These are phyloP conservation scores for Gallinago media DNA, from an alignment of 2,113 vertebrate genomes.

Conservation along the genomic window DNA sequence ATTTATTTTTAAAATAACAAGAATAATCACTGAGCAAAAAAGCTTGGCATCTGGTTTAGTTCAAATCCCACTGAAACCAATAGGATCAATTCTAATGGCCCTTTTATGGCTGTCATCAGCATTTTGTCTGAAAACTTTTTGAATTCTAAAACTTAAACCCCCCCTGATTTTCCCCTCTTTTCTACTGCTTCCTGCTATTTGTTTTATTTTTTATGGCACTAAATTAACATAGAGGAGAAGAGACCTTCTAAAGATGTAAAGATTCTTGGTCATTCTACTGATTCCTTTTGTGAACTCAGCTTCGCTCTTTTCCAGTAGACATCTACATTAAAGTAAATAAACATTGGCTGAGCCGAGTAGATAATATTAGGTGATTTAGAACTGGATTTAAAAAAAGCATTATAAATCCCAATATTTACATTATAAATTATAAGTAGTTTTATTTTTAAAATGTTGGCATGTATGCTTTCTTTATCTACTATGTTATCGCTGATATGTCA, in stretches of 20 bases:
- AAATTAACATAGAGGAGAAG: background rate
- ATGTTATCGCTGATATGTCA: background rate
- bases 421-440: background rate
- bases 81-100: background rate
- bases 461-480: background rate
- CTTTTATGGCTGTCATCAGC: background rate
- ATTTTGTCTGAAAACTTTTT: background rate
- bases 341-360: background rate
- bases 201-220: background rate
- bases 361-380: background rate
- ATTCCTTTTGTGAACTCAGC: background rate
- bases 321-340: background rate
- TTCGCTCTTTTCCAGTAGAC: background rate
- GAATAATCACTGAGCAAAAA: background rate
- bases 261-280: background rate
- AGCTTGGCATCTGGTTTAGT: background rate
- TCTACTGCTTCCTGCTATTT: background rate
- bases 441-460: background rate
- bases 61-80: background rate
- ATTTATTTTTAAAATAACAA: background rate
- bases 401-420: background rate
- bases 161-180: rapidly evolving
- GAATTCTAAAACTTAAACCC: background rate
- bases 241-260: background rate
- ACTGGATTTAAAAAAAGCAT: background rate